Conservation (phyloP, 2,888 invertebrate species). For the Rutpela maculata region DNA sequence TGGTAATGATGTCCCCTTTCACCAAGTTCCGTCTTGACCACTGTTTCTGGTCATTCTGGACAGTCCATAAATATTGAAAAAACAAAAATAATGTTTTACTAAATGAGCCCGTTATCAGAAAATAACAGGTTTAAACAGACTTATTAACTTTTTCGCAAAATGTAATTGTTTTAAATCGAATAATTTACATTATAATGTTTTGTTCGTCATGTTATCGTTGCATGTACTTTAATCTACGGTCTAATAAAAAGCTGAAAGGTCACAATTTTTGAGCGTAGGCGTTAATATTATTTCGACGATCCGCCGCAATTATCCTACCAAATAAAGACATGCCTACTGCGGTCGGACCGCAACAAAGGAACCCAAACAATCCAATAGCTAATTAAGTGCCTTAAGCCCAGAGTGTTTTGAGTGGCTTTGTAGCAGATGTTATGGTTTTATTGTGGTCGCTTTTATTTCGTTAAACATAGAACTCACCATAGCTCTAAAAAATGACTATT, state of each 20-base stretch:
- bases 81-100: no score
- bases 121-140: no score
- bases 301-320: background rate
- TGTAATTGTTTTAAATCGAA: no score
- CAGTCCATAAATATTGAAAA: no score
- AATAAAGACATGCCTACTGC: background rate
- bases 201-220: no score
- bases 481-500: background rate
- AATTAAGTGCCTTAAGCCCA: background rate
- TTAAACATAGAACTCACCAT: background rate
- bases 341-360: background rate
- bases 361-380: background rate
- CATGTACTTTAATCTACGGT: background rate
- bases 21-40: no score
- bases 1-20: no score
- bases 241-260: background rate
- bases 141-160: no score
- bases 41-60: no score
- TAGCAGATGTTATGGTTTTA: background rate
- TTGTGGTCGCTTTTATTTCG: background rate
- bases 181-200: no score
- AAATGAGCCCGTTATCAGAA: no score
- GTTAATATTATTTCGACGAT: background rate
- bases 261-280: background rate
- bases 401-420: background rate